Conservation (phyloP, 1,140 invertebrate genomes). For the Chlorops oryzae region DNA sequence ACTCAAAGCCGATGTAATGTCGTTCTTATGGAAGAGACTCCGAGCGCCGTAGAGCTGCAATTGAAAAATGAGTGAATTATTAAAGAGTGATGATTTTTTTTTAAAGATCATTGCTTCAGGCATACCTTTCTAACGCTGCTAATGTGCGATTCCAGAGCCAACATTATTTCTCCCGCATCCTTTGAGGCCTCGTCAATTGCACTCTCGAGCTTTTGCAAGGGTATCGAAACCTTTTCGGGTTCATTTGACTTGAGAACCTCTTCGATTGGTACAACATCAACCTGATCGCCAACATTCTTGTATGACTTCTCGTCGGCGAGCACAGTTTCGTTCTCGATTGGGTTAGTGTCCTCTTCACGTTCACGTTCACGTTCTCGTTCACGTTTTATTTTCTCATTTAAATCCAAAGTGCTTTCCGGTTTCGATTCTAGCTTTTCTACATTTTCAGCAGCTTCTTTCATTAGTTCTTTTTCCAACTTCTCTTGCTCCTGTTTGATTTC, state of each 20-base stretch:
- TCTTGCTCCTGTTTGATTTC: slow-evolving; percentile 40
- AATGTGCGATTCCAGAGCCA: slow-evolving; percentile 55
- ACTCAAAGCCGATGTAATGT: slow-evolving; percentile 40
- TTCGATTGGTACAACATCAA: slow-evolving; percentile 5
- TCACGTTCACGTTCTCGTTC: slow-evolving; percentile 29
- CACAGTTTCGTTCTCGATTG: slow-evolving; percentile 49
- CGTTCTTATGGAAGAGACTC: slow-evolving; percentile 38
- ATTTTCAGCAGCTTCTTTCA: slow-evolving; percentile 15
- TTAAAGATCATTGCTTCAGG: slow-evolving; percentile 10
- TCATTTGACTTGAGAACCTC: slow-evolving; percentile 23
- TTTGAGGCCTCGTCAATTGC: slow-evolving; percentile 49
- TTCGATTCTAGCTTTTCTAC: slow-evolving; percentile 44
- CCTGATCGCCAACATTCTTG: slow-evolving; percentile 18
- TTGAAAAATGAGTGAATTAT: not conserved
- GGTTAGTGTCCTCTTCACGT: slow-evolving; percentile 22
- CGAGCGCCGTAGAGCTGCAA: slow-evolving; percentile 29
- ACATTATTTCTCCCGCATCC: slow-evolving; percentile 55
- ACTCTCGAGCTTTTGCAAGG: slow-evolving; percentile 50
- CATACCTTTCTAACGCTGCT: slow-evolving; percentile 31
- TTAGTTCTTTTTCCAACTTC: slow-evolving; percentile 21
- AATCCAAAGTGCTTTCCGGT: slow-evolving; percentile 27
- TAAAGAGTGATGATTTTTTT: not conserved
- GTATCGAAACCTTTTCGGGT: slow-evolving; percentile 46
- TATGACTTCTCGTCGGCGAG: slow-evolving; percentile 37
- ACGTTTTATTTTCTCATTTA: slow-evolving; percentile 27